A percentile compares a stretch with the other conserved stretches of the same genome.
Conservation (phyloP, 2,888 invertebrate species). For the Sipha maydis region DNA sequence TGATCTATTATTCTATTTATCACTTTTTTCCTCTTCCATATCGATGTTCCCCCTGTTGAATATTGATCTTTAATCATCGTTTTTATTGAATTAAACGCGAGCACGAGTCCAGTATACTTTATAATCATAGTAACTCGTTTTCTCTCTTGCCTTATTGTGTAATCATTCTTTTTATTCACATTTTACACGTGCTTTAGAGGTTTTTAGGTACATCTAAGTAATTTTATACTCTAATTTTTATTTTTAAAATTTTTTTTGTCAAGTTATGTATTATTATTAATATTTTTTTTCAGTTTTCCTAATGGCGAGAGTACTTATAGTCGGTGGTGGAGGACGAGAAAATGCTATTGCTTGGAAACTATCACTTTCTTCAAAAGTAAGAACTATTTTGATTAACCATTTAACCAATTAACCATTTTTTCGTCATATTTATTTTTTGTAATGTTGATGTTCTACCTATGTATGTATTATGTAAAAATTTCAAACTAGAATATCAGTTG, state of each 20-base stretch:
- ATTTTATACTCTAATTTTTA: neutral
- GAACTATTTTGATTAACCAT: neutral
- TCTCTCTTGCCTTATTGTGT: neutral
- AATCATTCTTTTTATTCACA: neutral
- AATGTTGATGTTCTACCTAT: too few relatives aligned
- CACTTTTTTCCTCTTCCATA: constrained; percentile 19
- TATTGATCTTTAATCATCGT: neutral
- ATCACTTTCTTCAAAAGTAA: constrained; percentile 76
- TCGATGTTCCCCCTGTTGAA: neutral
- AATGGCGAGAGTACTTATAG: constrained; percentile 75
- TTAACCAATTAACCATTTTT: too few relatives aligned
- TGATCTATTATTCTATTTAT: constrained; percentile 16
- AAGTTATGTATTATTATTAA: neutral
- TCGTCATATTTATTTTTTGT: too few relatives aligned
- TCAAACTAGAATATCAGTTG: too few relatives aligned
- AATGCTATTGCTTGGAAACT: constrained; percentile 96
- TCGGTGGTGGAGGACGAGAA: constrained; percentile 95
- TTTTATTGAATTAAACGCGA: neutral
- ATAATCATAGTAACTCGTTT: neutral
- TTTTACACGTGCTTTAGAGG: neutral
- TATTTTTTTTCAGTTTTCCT: neutral
- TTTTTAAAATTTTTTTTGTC: neutral
- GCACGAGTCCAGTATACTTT: neutral
- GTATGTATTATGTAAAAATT: too few relatives aligned
- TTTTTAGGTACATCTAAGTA: neutral